phyloP scores from a whole-genome alignment of 2,888 invertebrate genomes.

The Erebia ligea region DNA sequence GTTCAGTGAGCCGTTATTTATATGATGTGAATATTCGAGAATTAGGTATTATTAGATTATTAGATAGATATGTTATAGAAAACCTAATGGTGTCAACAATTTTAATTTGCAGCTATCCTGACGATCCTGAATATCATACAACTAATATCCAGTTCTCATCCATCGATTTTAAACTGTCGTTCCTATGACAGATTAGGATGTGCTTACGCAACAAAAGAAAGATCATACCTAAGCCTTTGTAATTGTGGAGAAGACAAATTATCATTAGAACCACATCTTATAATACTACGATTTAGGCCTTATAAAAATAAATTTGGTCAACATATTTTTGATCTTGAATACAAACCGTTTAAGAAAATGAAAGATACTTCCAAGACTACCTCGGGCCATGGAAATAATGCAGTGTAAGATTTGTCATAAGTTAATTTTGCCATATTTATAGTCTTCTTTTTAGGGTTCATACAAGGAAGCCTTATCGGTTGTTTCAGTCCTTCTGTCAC shows the following conservation, averaged over 20 bases:
- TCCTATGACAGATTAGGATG: neutral
- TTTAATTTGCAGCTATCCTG: neutral
- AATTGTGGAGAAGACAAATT: neutral
- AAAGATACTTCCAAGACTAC: neutral
- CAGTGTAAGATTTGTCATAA: neutral
- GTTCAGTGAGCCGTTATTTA: too few relatives aligned
- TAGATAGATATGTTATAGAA: neutral
- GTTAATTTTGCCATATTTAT: too few relatives aligned
- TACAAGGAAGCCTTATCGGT: too few relatives aligned
- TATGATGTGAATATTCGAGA: too few relatives aligned
- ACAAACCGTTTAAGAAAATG: neutral
- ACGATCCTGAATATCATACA: neutral
- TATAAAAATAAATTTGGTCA: neutral
- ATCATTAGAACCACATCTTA: neutral
- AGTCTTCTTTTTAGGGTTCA: too few relatives aligned
- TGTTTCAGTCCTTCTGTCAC: too few relatives aligned
- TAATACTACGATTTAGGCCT: neutral
- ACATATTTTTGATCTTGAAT: neutral
- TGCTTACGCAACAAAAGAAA: neutral
- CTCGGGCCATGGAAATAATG: neutral
- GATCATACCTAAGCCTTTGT: neutral
- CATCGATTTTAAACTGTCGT: neutral
- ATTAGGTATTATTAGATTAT: too few relatives aligned
- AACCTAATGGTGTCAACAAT: neutral
- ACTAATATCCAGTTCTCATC: slow-evolving; percentile 1